Evolutionary conservation across 2,797 vertebrate species (phyloP).

Genomic region (Sparidentex hasta): DNA sequence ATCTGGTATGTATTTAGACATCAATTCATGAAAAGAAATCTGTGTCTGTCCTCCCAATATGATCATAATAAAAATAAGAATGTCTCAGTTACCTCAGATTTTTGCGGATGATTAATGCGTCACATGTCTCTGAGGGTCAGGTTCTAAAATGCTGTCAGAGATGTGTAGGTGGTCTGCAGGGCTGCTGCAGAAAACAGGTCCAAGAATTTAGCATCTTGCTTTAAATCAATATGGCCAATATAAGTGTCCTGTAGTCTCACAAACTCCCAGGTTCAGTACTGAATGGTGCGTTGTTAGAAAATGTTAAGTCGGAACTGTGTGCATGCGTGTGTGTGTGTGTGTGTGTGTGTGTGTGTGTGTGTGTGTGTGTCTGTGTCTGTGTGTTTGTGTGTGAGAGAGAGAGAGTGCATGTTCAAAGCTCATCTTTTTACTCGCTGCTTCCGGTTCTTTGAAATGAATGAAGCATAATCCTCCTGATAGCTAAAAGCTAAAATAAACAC

Average conservation of each 20-base stretch:
- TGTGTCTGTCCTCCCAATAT: too few species aligned
- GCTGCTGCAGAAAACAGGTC: background rate
- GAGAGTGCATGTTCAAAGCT: slow-evolving; percentile 32
- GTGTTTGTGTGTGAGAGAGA: too few species aligned
- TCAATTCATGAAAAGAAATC: background rate
- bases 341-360: too few species aligned
- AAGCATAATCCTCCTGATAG: slow-evolving; percentile 72
- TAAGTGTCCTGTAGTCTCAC: background rate
- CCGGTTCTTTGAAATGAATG: slow-evolving; percentile 78
- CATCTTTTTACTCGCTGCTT: slow-evolving; percentile 63
- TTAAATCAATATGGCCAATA: too few species aligned
- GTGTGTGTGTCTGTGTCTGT: too few species aligned
- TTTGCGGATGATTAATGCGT: background rate
- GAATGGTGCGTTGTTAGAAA: background rate
- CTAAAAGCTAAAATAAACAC: slow-evolving; percentile 70
- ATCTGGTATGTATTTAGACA: background rate
- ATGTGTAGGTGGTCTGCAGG: background rate
- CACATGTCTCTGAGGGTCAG: background rate
- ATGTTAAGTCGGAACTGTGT: background rate
- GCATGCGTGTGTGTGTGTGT: slow-evolving; percentile 2
- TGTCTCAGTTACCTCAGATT: background rate
- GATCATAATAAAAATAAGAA: background rate
- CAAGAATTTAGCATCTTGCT: too few species aligned
- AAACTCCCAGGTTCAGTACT: background rate
- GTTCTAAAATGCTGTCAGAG: background rate